Conservation (phyloP, 2,797 vertebrate genomes). For the Tinamus major region DNA sequence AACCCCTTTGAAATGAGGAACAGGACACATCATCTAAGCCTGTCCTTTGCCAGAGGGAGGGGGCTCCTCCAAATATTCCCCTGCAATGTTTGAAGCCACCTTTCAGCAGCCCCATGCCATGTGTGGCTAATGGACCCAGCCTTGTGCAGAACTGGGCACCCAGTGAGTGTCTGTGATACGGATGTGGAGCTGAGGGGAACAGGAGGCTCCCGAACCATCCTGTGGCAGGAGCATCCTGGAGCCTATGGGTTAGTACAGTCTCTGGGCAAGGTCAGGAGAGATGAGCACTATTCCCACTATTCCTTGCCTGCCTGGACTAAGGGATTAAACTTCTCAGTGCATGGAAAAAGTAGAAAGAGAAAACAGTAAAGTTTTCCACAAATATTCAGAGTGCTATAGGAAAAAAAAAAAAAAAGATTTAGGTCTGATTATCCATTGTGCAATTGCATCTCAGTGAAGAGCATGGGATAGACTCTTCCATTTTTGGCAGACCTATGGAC, state of each 20-base stretch:
- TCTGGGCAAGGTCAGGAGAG: background rate
- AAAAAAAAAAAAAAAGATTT: background rate
- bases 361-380: background rate
- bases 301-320: background rate
- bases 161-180: background rate
- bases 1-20: background rate
- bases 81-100: background rate
- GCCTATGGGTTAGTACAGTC: too few species aligned
- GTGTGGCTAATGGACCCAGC: background rate
- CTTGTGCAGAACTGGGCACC: background rate
- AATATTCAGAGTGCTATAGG: background rate
- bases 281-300: background rate
- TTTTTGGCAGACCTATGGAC: background rate
- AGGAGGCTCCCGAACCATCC: background rate
- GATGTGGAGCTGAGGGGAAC: too few species aligned
- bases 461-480: background rate
- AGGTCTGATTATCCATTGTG: background rate
- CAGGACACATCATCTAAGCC: background rate
- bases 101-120: background rate
- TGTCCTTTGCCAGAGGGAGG: background rate
- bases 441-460: background rate
- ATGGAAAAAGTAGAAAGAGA: background rate
- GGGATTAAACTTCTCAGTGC: background rate
- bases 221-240: background rate
- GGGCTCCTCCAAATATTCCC: background rate